A percentile compares a stretch with the other conserved stretches of the same genome.
Evolutionary conservation across 2,797 vertebrate species (phyloP).

Genomic region (Parauchenoglanis punctatus): DNA sequence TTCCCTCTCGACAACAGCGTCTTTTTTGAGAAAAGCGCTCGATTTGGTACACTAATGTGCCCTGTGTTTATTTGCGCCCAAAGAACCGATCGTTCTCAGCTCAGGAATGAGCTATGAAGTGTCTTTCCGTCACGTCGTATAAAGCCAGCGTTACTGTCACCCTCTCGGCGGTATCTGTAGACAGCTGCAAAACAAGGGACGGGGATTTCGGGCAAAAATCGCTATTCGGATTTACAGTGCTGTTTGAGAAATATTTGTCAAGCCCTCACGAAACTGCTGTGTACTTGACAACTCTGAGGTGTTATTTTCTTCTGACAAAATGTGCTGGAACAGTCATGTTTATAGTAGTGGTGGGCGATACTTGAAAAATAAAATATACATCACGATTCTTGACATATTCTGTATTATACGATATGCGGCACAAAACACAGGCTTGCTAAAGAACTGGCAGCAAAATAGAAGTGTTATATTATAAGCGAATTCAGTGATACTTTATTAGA

Average conservation of each 20-base stretch:
- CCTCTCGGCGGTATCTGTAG: slow-evolving; percentile 28
- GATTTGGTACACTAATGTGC: slow-evolving; percentile 7
- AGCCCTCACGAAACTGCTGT: background rate
- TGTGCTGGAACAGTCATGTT: background rate
- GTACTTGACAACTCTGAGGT: slow-evolving; percentile 4
- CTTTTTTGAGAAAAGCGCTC: slow-evolving; percentile 15
- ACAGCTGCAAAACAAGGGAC: slow-evolving; percentile 20
- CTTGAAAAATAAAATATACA: background rate
- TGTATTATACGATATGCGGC: background rate
- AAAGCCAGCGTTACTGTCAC: slow-evolving; percentile 10
- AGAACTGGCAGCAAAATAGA: background rate
- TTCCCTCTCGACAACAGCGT: background rate
- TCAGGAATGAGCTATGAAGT: background rate
- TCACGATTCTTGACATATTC: background rate
- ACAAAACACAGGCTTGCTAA: background rate
- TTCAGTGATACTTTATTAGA: background rate
- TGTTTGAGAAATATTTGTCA: slow-evolving; percentile 1
- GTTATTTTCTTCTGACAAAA: background rate
- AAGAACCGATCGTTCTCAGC: background rate
- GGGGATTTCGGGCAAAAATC: slow-evolving; percentile 2
- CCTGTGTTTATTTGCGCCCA: background rate
- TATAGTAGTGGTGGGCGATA: background rate
- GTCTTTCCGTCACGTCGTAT: background rate
- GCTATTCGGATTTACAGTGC: background rate
- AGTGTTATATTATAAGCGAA: background rate